These are phyloP conservation scores for Caenorhabditis inopinata DNA, from an alignment of 1,140 invertebrate genomes.

Conservation along the genomic window DNA sequence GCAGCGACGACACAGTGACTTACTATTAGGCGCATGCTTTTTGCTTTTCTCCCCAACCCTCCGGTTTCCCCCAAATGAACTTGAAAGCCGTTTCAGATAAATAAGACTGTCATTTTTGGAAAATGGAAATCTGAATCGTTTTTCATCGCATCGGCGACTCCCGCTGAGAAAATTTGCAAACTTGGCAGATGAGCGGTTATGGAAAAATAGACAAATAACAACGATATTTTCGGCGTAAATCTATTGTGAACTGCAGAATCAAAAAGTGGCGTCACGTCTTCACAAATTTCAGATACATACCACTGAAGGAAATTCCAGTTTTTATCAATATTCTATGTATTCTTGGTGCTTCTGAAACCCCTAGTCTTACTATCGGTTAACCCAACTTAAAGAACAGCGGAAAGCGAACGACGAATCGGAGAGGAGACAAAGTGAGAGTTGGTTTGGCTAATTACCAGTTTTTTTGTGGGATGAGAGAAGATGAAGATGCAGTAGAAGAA, in stretches of 20 bases:
- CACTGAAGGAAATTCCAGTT: no score
- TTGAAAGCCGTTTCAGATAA: not conserved
- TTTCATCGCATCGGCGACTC: no score
- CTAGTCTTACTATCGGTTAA: not conserved
- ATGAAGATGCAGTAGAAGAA: no score
- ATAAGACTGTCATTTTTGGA: not conserved
- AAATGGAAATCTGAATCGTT: no score
- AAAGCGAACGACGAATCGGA: slow-evolving; percentile 3
- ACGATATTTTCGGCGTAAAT: not conserved
- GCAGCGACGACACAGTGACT: not conserved
- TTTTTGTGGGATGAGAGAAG: not conserved
- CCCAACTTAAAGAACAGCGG: not conserved
- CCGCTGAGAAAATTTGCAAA: no score
- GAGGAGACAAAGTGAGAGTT: slow-evolving; percentile 30
- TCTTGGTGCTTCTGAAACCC: not conserved
- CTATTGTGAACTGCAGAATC: not conserved
- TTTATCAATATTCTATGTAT: not conserved
- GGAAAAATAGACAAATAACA: no score
- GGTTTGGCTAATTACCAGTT: slow-evolving; percentile 29
- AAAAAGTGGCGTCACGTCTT: no score
- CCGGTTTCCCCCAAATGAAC: not conserved
- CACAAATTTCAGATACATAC: no score
- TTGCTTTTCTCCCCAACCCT: not conserved
- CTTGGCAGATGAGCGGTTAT: no score
- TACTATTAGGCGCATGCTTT: not conserved